These are phyloP conservation scores for Ctenopoma multispine DNA, from an alignment of 2,797 vertebrate species.

Conservation along the genomic window DNA sequence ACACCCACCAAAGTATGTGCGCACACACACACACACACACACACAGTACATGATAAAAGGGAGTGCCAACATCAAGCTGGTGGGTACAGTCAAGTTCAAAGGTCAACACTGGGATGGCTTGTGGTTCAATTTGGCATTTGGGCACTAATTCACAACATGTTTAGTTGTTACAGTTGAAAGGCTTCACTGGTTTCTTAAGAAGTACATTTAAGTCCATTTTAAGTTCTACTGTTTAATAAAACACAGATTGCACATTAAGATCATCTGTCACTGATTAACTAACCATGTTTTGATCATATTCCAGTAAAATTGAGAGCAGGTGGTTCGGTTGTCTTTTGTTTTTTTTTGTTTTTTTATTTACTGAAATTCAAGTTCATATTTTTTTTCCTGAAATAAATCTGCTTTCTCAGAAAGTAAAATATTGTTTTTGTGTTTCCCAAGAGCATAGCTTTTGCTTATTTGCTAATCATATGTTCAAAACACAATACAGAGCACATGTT, in stretches of 20 bases:
- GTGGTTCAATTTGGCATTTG: constrained; percentile 66
- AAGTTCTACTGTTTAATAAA: constrained; percentile 64
- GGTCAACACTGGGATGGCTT: constrained; percentile 68
- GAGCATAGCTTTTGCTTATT: constrained; percentile 73
- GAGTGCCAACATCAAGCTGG: constrained; percentile 59
- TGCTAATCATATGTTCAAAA: constrained; percentile 77
- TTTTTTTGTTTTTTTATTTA: constrained; percentile 63
- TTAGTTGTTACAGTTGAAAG: constrained; percentile 74
- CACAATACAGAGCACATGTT: constrained; percentile 69
- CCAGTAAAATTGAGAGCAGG: constrained; percentile 74
- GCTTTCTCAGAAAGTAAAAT: constrained; percentile 62
- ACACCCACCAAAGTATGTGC: constrained; percentile 45
- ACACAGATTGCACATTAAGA: constrained; percentile 67
- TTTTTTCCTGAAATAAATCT: constrained; percentile 59
- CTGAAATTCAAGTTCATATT: constrained; percentile 59
- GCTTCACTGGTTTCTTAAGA: constrained; percentile 62
- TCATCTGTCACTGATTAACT: constrained; percentile 74
- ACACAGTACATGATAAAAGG: constrained; percentile 37
- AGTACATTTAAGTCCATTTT: constrained; percentile 65
- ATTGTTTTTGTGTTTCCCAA: constrained; percentile 66
- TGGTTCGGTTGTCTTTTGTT: constrained; percentile 62
- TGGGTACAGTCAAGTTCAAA: constrained; percentile 70
- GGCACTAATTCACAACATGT: constrained; percentile 76
- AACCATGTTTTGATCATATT: constrained; percentile 76
- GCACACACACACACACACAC: constrained; percentile 16